A percentile compares a stretch with the other conserved stretches of the same genome.
These are phyloP conservation scores for Pycnonotus jocosus DNA, from an alignment of 2,113 vertebrate genomes.

Conservation along the genomic window DNA sequence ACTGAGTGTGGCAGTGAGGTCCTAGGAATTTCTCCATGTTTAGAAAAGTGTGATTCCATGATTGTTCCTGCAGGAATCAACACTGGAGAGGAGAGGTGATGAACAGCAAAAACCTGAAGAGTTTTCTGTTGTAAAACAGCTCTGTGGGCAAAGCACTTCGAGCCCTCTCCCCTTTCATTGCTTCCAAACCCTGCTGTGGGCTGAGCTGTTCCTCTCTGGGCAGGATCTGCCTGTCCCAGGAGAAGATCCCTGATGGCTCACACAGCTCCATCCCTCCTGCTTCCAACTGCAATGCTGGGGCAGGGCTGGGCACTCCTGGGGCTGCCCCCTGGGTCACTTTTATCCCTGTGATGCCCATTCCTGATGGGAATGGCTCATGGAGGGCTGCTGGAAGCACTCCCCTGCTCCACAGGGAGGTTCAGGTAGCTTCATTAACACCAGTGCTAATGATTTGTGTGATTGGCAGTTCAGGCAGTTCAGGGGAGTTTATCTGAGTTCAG, in stretches of 20 bases:
- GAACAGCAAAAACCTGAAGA: not conserved
- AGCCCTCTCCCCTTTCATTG: not conserved
- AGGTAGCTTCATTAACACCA: not conserved
- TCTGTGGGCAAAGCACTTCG: not conserved
- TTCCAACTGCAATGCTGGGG: not conserved
- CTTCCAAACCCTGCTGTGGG: not conserved
- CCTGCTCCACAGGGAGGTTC: not conserved
- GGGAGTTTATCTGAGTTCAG: not conserved
- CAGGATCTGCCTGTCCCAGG: not conserved
- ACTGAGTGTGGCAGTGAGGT: not conserved
- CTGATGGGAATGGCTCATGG: not conserved
- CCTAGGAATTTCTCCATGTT: fast-evolving
- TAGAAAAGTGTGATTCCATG: not conserved
- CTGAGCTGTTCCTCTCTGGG: not conserved
- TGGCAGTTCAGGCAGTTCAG: not conserved
- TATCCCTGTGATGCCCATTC: not conserved
- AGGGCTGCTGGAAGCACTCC: not conserved
- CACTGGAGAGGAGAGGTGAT: not conserved
- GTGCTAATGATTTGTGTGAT: fast-evolving
- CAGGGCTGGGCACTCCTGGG: not conserved
- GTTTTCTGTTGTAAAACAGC: not conserved
- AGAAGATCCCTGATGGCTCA: no score
- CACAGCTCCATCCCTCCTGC: not conserved
- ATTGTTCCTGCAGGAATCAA: not conserved
- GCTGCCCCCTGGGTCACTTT: not conserved